These are phyloP conservation scores for Pharmacophagus antenor DNA, from an alignment of 2,888 invertebrate genomes.

Conservation along the genomic window DNA sequence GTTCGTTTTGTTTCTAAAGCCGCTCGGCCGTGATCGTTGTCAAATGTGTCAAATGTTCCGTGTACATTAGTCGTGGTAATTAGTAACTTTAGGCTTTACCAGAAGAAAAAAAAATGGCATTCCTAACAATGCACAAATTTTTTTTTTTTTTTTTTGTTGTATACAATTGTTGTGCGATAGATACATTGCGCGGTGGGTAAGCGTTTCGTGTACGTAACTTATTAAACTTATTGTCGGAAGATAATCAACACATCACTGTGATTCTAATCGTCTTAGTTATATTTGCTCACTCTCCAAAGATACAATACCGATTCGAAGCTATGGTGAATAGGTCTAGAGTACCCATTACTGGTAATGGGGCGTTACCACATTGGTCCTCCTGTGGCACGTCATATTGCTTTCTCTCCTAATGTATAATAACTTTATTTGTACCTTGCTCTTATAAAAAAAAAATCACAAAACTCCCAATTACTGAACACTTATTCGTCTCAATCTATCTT, in stretches of 20 bases:
- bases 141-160: not conserved
- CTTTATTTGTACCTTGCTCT: too few species aligned
- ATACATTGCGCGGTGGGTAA: not conserved
- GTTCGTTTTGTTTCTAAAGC: too few species aligned
- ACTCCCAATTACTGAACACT: too few species aligned
- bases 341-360: not conserved
- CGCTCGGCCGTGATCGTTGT: not conserved
- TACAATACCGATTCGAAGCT: not conserved
- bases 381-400: not conserved
- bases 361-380: not conserved
- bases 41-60: not conserved
- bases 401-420: too few species aligned
- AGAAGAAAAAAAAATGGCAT: not conserved
- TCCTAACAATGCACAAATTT: not conserved
- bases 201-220: not conserved
- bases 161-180: not conserved
- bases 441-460: too few species aligned
- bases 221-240: not conserved
- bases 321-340: not conserved
- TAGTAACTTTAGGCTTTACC: not conserved
- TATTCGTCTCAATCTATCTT: not conserved
- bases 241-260: conserved; percentile 5
- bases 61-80: too few species aligned
- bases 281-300: conserved; percentile 12
- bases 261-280: conserved; percentile 4